A percentile compares a stretch with the other conserved stretches of the same genome.
These are phyloP conservation scores for Lynx canadensis DNA, from an alignment of 2,113 vertebrate genomes.

Conservation along the genomic window DNA sequence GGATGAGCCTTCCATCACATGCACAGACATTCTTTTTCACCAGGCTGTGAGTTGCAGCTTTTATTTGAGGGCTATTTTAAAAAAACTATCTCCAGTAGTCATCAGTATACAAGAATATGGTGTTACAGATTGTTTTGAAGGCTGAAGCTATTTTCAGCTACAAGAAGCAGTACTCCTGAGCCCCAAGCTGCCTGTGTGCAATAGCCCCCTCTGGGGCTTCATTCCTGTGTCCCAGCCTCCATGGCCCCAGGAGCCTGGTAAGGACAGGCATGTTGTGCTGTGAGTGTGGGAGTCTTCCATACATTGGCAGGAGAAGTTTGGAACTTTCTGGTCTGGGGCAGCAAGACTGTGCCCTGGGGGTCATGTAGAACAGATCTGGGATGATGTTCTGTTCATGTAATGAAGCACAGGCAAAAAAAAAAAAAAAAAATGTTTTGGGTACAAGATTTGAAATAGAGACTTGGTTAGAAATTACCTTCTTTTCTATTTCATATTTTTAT, in stretches of 20 bases:
- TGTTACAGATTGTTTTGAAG: background rate
- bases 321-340: background rate
- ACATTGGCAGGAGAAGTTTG: background rate
- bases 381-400: too few species aligned
- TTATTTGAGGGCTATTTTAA: background rate
- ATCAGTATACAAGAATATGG: background rate
- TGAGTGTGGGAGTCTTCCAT: background rate
- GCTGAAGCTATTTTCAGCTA: background rate
- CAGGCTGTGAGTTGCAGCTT: background rate
- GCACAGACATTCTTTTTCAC: background rate
- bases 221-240: fast-evolving
- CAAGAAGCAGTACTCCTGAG: background rate
- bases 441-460: background rate
- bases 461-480: background rate
- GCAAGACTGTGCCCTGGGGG: background rate
- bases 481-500: background rate
- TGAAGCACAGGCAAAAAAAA: background rate
- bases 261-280: background rate
- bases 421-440: background rate
- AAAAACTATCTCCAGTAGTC: background rate
- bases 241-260: background rate
- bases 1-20: background rate
- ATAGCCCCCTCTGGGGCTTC: too few species aligned
- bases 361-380: background rate
- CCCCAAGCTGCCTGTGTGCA: fast-evolving